Evolutionary conservation across 2,797 vertebrate species (phyloP), one percentile per base, ranked within the genome.

Genomic region (Antrozous pallidus): DNA sequence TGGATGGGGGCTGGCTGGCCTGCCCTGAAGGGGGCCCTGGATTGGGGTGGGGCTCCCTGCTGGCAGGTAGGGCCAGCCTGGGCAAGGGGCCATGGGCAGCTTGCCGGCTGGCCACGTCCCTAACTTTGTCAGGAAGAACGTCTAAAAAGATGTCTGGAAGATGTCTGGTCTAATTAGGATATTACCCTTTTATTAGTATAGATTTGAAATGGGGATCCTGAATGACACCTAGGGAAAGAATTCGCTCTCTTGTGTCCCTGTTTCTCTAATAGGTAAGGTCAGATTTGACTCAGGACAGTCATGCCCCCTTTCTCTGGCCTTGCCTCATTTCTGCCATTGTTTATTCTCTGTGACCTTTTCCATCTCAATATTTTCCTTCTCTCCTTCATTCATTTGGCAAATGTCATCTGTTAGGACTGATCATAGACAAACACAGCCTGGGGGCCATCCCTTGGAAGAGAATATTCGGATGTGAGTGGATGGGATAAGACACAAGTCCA

Each of bases 321-420:
- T 24, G 31, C 24, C 38, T 75, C 56, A 16, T 63, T 82, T 79
- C 40, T 81, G 85, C 26, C 63, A 38, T 58, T 79, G 45, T 88
- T 87, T 92, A 63, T 89, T 86, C 51, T 81, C 69, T n/a, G 45
- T 65, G 71, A 83, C 65, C 51, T 74, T 91, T 94, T 20, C 61
- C 78, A 26, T 49, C 54, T 96, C 10, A 54, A 12, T 63, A 18
- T 90, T 90, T 87, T 40, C 61, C 94, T 92, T 49, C 54, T 90
- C 8, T 81, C 5, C 3, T 5, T 70, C 17, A n/a, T 63, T 89
- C 28, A 38, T 58, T 73, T 36, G 87, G 89, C 58, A 80, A 82
- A 67, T 85, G 67, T 85, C 47, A 13, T 80, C 49, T 31, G 2
- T 61, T 58, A 40, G 31, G 54, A 77, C 40, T 40, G 45, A 45